Evolutionary conservation across 2,797 vertebrate genomes (phyloP).

Genomic region (Ambastaia sidthimunki): DNA sequence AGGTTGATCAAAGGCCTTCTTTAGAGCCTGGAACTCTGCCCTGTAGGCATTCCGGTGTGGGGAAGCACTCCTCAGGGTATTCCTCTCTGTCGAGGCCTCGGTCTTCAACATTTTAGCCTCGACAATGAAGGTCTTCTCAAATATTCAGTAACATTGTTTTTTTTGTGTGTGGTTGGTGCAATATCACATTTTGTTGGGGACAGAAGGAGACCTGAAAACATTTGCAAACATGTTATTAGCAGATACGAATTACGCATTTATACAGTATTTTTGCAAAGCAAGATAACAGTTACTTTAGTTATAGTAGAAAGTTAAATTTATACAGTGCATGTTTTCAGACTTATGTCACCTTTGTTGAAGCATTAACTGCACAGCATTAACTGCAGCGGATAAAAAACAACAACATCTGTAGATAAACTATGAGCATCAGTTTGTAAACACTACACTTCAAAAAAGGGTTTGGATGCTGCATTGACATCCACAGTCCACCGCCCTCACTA

Average conservation of each 20-base stretch:
- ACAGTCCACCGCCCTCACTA: conserved; percentile 49
- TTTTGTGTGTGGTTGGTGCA: conserved; percentile 15
- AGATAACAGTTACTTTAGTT: no score
- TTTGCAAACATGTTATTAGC: conserved; percentile 27
- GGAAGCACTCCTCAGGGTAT: conserved; percentile 94
- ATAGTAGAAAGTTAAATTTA: not conserved
- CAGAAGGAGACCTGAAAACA: conserved; percentile 41
- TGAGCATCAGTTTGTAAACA: conserved; percentile 24
- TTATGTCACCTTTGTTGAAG: no score
- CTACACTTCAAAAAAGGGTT: conserved; percentile 3
- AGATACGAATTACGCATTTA: not conserved
- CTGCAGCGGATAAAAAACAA: no score
- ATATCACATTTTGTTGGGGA: conserved; percentile 54
- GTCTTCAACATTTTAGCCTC: conserved; percentile 97
- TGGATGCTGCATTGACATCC: conserved; percentile 17
- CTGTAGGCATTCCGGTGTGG: conserved; percentile 98
- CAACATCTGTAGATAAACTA: conserved; percentile 2
- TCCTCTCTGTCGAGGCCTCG: conserved; percentile 93
- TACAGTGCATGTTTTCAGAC: no score
- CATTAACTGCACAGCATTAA: no score
- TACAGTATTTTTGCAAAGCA: not conserved
- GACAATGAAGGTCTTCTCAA: conserved; percentile 75
- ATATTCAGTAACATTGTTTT: conserved; percentile 51
- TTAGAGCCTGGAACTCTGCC: conserved; percentile 96
- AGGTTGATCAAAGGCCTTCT: conserved; percentile 96